Evolutionary conservation across 2,888 invertebrate genomes (phyloP), one percentile per base, ranked within the genome.

Genomic region (Drosophila borealis): DNA sequence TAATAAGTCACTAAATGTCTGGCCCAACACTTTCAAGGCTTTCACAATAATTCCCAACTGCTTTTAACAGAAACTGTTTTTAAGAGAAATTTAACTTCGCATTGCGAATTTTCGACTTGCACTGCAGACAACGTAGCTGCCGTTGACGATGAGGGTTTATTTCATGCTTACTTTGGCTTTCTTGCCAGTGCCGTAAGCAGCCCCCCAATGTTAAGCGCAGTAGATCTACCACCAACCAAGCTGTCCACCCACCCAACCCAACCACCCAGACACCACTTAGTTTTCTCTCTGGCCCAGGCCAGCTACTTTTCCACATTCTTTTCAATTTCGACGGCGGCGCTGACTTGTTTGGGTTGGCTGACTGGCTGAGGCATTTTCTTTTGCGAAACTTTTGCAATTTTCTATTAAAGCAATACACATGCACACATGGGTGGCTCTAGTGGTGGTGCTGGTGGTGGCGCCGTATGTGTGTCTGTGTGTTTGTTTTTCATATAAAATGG

Each of bases 231-330:
- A 64, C 62, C 73, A 50, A 5, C 45, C 39, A 59, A 42, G 44
- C 63, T 63, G 19, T n/a, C 46, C 44, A 51, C 53, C 19, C 48
- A 51, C 2, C 50, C 46, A 51, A 10, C 55, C 55, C 29, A 39
- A 19, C 49, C 50, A 51, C 41, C 57, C 19, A 56, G n/a, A 10
- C 59, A 74, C 70, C 62, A 70, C 68, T 61, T 53, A 65, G 51
- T 69, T 65, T 54, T 69, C 61, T 72, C 59, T 71, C 57, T 65
- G 73, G 70, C 57, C 70, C 63, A 62, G 78, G 70, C 60, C 68
- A 80, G 88, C 85, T 81, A 84, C 85, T 86, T 88, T 86, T 86
- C 87, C 89, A 84, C 87, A 89, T 89, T 89, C 88, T 87, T 88
- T 89, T 89, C 89, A 89, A 89, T 89, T 89, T 89, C 72, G 55